Evolutionary conservation across 2,888 invertebrate genomes (phyloP).

Genomic region (Acanthosepion lycidas): DNA sequence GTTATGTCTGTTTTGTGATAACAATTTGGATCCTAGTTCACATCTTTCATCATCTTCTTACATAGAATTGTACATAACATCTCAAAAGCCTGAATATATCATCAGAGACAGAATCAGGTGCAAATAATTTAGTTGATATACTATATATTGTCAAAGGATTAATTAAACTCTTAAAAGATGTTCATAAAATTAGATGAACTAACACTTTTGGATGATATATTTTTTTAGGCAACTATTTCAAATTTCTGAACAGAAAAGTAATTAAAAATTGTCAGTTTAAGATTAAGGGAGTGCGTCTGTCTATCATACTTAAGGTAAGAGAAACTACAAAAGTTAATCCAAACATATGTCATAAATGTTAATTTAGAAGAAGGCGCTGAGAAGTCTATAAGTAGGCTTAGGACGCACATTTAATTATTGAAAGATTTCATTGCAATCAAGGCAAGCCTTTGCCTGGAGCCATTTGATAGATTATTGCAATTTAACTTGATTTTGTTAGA

Average conservation of each 20-base stretch:
- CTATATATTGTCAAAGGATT: no score
- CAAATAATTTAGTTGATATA: no score
- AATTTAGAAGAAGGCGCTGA: not conserved
- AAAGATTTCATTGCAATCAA: not conserved
- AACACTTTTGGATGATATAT: not conserved
- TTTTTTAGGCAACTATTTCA: not conserved
- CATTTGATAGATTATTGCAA: not conserved
- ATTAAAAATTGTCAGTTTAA: not conserved
- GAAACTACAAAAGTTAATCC: not conserved
- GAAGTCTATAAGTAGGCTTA: not conserved
- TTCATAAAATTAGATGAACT: no score
- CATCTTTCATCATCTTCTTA: no score
- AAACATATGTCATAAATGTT: not conserved
- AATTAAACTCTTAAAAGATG: no score
- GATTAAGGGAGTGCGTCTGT: not conserved
- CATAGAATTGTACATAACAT: no score
- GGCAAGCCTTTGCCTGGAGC: not conserved
- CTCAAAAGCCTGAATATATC: no score
- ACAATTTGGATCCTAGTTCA: no score
- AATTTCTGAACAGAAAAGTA: not conserved
- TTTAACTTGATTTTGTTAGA: not conserved
- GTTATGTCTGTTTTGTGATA: no score
- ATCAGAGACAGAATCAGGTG: no score
- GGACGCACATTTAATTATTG: not conserved
- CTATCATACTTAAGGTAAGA: not conserved